phyloP scores from a whole-genome alignment of 2,888 invertebrate genomes.

The Seira musarum region DNA sequence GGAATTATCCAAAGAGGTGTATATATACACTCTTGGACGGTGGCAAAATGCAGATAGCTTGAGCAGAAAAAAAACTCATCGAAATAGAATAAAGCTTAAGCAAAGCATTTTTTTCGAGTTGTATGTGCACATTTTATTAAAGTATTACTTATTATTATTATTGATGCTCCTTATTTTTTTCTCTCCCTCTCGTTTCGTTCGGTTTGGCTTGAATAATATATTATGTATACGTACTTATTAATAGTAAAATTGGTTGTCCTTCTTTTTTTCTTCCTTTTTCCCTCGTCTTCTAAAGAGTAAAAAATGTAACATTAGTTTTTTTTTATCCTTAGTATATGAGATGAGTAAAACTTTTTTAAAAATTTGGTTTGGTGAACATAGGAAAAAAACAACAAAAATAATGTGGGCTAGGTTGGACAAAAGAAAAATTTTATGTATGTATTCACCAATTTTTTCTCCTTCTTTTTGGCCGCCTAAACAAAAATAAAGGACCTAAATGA shows the following conservation, averaged over 20 bases:
- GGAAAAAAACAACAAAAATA: background rate
- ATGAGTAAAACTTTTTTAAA: background rate
- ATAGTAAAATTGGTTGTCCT: background rate
- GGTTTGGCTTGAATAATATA: slow-evolving; percentile 43
- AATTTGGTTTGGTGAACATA: background rate
- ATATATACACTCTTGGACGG: slow-evolving; percentile 8
- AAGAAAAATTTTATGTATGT: background rate
- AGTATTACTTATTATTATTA: slow-evolving; percentile 47
- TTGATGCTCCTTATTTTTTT: slow-evolving; percentile 34
- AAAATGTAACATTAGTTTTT: background rate
- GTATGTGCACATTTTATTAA: slow-evolving; percentile 32
- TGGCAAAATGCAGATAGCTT: background rate
- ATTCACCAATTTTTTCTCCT: background rate
- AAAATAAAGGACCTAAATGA: background rate
- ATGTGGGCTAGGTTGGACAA: background rate
- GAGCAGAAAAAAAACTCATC: slow-evolving; percentile 35
- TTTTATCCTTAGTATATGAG: background rate
- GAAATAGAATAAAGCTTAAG: slow-evolving; percentile 23
- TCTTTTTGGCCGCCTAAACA: background rate
- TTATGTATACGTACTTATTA: background rate
- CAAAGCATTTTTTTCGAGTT: slow-evolving; percentile 23
- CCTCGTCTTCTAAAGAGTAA: background rate
- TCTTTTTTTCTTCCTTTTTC: background rate
- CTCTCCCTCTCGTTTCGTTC: slow-evolving; percentile 12
- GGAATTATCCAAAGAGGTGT: slow-evolving; percentile 31